phyloP scores from a whole-genome alignment of 2,888 invertebrate species.

The Nipponacmea schrenckii region DNA sequence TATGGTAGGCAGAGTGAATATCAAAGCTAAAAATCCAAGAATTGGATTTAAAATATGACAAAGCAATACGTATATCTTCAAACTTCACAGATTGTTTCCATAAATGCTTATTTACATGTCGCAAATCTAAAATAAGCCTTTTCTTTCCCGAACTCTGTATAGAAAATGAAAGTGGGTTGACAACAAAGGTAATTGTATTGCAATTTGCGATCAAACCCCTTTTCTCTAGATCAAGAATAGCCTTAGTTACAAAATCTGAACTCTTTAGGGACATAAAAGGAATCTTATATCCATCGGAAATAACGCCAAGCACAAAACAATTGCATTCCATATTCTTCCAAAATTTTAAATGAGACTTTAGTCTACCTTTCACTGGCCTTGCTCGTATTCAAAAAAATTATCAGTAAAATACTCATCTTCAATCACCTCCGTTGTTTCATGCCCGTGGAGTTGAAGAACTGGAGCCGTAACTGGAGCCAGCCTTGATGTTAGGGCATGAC shows the following conservation, averaged over 20 bases:
- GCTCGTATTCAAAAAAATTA: too few relatives aligned
- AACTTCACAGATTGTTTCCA: too few relatives aligned
- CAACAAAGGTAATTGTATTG: neutral
- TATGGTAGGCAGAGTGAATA: too few relatives aligned
- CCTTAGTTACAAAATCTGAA: neutral
- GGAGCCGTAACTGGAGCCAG: neutral
- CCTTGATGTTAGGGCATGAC: constrained; percentile 20
- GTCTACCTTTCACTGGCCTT: neutral
- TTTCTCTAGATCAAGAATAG: neutral
- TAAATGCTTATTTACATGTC: neutral
- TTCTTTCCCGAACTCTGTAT: constrained; percentile 10
- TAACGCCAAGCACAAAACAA: neutral
- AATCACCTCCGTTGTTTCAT: too few relatives aligned
- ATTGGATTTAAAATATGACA: too few relatives aligned
- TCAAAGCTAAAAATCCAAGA: too few relatives aligned
- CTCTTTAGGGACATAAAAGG: neutral
- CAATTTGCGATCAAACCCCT: neutral
- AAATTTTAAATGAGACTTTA: neutral
- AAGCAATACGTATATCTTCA: too few relatives aligned
- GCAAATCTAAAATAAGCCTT: constrained; percentile 14
- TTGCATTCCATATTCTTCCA: constrained; percentile 1
- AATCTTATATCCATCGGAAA: neutral
- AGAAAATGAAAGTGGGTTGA: constrained; percentile 9
- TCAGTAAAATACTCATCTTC: too few relatives aligned
- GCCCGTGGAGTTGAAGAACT: neutral